Conservation (phyloP, 2,113 vertebrate genomes). For the Trichomycterus rosablanca region DNA sequence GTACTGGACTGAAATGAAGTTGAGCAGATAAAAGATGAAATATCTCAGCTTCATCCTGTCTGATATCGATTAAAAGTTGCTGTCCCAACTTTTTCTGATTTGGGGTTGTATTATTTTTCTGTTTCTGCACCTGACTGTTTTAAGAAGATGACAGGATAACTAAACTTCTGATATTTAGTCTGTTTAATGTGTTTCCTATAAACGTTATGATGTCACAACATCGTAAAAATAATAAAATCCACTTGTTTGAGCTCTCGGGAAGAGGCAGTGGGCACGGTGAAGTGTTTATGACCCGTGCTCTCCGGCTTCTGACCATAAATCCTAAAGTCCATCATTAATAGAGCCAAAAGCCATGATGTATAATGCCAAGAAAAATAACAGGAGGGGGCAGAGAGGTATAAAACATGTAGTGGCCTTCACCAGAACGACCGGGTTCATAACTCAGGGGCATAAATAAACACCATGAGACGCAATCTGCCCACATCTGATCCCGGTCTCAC, state of each 20-base stretch:
- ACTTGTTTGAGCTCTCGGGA: too few species aligned
- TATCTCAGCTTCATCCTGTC: too few species aligned
- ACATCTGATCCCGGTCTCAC: constrained; percentile 23
- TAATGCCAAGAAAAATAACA: constrained; percentile 65
- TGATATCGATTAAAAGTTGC: too few species aligned
- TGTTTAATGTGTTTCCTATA: background rate
- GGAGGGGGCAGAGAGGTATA: constrained; percentile 55
- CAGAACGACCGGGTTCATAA: constrained; percentile 55
- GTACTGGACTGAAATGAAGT: too few species aligned
- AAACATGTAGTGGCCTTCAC: constrained; percentile 68
- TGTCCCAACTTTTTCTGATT: too few species aligned
- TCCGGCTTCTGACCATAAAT: constrained; percentile 55
- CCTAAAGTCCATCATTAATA: constrained; percentile 62
- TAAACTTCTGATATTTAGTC: background rate
- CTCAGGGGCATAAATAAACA: constrained; percentile 61
- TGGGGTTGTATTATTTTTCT: too few species aligned
- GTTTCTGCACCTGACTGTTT: too few species aligned
- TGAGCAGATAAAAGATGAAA: too few species aligned
- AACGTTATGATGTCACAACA: constrained; percentile 34
- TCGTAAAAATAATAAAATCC: too few species aligned
- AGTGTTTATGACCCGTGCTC: constrained; percentile 30
- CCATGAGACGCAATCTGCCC: constrained; percentile 5
- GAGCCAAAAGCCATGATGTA: constrained; percentile 59
- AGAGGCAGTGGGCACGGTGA: background rate
- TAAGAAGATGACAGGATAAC: background rate